Evolutionary conservation across 1,140 invertebrate genomes (phyloP).

Genomic region (Drosophila pruinosa): DNA sequence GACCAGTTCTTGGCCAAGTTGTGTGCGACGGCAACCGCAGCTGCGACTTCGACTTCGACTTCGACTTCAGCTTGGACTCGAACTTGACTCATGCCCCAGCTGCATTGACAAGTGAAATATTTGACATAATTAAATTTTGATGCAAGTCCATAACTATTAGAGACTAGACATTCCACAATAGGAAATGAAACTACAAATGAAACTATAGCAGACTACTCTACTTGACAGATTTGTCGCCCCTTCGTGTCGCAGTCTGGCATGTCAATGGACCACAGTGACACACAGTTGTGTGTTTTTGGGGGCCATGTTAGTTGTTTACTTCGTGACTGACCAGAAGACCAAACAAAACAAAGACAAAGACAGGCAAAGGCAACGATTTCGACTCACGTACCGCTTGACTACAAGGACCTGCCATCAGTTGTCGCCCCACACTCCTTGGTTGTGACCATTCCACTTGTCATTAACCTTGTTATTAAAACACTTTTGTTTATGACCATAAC

Average conservation of each 20-base stretch:
- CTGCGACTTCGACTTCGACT: constrained; percentile 1
- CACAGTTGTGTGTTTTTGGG: background rate
- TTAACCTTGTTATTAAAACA: constrained; percentile 82
- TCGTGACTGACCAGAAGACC: constrained; percentile 23
- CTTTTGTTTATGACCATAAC: constrained; percentile 81
- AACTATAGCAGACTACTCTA: background rate
- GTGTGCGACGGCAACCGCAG: constrained; percentile 15
- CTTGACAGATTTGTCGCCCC: constrained; percentile 47
- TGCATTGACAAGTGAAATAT: constrained; percentile 77
- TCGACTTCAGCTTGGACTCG: too few species aligned
- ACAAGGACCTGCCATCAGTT: constrained; percentile 3
- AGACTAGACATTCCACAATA: too few species aligned
- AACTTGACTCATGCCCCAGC: constrained; percentile 19
- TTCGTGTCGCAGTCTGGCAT: background rate
- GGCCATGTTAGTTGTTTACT: constrained; percentile 38
- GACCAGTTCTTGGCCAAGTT: constrained; percentile 11
- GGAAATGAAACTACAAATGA: constrained; percentile 19
- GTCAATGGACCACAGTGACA: constrained; percentile 34
- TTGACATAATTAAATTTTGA: constrained; percentile 81
- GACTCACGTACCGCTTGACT: constrained; percentile 48
- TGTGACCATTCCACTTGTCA: constrained; percentile 76
- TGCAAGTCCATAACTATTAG: constrained; percentile 73
- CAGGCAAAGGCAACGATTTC: background rate
- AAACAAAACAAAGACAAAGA: background rate
- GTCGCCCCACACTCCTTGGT: background rate